phyloP scores from a whole-genome alignment of 2,797 vertebrate species.

The Fistularia commersonii region DNA sequence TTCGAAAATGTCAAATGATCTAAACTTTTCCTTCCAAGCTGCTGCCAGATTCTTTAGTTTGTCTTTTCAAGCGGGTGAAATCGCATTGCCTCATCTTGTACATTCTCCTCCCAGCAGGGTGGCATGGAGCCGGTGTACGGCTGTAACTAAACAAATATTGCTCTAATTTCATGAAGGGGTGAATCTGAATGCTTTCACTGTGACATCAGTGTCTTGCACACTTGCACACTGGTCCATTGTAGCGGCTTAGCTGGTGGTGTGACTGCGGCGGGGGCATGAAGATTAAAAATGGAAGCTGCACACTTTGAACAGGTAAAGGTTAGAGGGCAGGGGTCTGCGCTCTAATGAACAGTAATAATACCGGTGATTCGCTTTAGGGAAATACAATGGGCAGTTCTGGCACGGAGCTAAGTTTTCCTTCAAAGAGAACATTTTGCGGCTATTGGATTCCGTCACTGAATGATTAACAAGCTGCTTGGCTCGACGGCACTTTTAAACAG shows the following conservation, averaged over 20 bases:
- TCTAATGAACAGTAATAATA: conserved; percentile 3
- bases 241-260: conserved; percentile 38
- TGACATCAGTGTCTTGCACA: conserved; percentile 79
- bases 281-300: conserved; percentile 23
- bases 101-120: conserved; percentile 54
- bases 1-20: conserved; percentile 31
- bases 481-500: conserved; percentile 54
- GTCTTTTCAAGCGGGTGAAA: conserved; percentile 28
- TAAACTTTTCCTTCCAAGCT: conserved; percentile 36
- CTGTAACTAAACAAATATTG: conserved; percentile 79
- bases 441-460: conserved; percentile 48
- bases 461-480: conserved; percentile 69
- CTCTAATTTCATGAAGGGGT: conserved; percentile 63
- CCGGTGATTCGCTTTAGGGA: conserved; percentile 9
- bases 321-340: neutral
- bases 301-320: conserved; percentile 19
- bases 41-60: conserved; percentile 13
- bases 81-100: conserved; percentile 26
- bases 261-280: conserved; percentile 18
- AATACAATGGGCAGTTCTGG: conserved; percentile 23
- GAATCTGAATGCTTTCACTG: conserved; percentile 72
- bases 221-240: conserved; percentile 75
- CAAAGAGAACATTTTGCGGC: conserved; percentile 44
- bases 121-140: conserved; percentile 35
- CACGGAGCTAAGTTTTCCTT: conserved; percentile 18